Conservation (phyloP, 2,113 vertebrate genomes). For the Leptodactylus fuscus region DNA sequence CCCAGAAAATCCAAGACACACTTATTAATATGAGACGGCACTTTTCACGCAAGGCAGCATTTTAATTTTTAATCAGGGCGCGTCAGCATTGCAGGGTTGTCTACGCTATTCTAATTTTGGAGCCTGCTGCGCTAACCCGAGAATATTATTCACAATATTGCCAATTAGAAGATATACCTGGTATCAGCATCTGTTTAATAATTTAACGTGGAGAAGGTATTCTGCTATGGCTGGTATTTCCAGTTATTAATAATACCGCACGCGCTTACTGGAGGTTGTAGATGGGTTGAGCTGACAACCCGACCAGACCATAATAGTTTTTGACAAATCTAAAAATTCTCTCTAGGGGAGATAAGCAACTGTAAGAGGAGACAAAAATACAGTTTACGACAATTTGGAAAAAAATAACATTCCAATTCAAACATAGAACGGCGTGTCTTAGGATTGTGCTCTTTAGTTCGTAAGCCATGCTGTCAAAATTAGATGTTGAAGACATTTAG, state of each 20-base stretch:
- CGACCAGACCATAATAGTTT: conserved; percentile 5
- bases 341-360: background rate
- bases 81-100: background rate
- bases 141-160: conserved; percentile 16
- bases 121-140: background rate
- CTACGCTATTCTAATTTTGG: conserved; percentile 15
- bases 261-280: background rate
- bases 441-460: conserved; percentile 10
- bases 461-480: conserved; percentile 49
- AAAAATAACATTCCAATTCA: conserved; percentile 45
- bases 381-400: conserved; percentile 48
- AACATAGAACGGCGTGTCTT: conserved; percentile 29
- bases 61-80: conserved; percentile 20
- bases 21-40: background rate
- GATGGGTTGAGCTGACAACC: background rate
- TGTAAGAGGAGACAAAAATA: conserved; percentile 29
- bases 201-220: conserved; percentile 2
- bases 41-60: background rate
- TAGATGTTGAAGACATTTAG: conserved; percentile 52
- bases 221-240: conserved; percentile 19
- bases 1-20: background rate
- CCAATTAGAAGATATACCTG: conserved; percentile 4
- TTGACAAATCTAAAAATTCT: conserved; percentile 28
- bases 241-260: conserved; percentile 3
- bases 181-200: conserved; percentile 16